Percentiles rank a stretch among this genome's conserved stretches.
Conservation (phyloP, 53 echinoderm and acorn worm species). For the Stichopus horrens region DNA sequence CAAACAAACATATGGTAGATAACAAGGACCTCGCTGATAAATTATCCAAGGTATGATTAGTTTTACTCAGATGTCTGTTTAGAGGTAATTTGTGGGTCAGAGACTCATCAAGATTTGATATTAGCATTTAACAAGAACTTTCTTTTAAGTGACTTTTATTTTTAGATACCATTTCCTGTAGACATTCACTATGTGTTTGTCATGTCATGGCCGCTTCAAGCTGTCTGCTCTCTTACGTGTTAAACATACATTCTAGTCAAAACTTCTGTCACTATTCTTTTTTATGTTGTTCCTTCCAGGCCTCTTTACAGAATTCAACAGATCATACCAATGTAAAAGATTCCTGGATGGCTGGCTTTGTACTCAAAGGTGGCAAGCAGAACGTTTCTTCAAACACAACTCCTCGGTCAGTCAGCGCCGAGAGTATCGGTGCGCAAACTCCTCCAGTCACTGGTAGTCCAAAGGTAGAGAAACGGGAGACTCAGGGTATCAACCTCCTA, state of each 20-base stretch:
- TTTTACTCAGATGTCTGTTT: not conserved
- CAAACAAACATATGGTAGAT: conserved; percentile 46
- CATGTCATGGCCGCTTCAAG: too few species aligned
- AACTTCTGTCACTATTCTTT: too few species aligned
- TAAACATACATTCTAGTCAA: too few species aligned
- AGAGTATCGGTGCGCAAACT: conserved; percentile 57
- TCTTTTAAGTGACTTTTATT: not conserved
- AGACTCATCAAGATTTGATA: not conserved
- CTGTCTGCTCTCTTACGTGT: too few species aligned
- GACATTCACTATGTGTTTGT: too few species aligned
- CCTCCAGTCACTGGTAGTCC: conserved; percentile 80
- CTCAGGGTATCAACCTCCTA: conserved; percentile 68
- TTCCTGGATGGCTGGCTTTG: conserved; percentile 62
- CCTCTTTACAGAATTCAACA: conserved; percentile 17
- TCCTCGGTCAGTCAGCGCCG: conserved; percentile 35
- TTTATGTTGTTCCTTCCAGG: not conserved
- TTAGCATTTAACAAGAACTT: not conserved
- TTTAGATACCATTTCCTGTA: too few species aligned
- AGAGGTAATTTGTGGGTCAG: not conserved
- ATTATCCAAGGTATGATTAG: conserved; percentile 33
- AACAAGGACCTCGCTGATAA: conserved; percentile 53
- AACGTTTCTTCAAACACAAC: not conserved
- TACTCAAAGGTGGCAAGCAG: conserved; percentile 3
- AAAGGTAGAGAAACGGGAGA: conserved; percentile 53
- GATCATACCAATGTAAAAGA: not conserved